Evolutionary conservation across 1,140 invertebrate genomes (phyloP).

Genomic region (Cydia amplana): DNA sequence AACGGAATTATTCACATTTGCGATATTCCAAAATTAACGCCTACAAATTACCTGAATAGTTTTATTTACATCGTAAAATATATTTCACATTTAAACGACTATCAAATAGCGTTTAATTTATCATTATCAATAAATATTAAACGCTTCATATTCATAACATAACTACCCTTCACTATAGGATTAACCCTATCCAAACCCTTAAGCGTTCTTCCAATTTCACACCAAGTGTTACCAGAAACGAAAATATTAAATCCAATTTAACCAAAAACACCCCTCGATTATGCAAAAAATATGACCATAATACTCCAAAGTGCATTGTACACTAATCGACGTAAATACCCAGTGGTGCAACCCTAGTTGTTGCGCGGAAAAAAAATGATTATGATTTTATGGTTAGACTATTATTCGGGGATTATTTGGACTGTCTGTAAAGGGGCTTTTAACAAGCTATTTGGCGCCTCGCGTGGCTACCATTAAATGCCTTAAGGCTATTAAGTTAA

Average conservation of each 20-base stretch:
- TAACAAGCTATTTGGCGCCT: conserved; percentile 76
- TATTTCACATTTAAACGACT: background rate
- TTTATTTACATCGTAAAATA: conserved; percentile 6
- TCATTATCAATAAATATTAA: background rate
- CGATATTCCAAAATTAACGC: background rate
- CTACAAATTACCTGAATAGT: background rate
- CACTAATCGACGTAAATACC: conserved; percentile 59
- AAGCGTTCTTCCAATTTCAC: conserved; percentile 74
- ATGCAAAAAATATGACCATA: conserved; percentile 76
- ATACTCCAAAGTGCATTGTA: conserved; percentile 69
- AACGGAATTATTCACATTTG: conserved; percentile 1
- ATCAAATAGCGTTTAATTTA: background rate
- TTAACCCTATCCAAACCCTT: conserved; percentile 72
- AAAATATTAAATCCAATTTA: conserved; percentile 79
- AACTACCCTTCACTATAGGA: conserved; percentile 39
- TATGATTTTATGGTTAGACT: conserved; percentile 77
- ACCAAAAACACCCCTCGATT: conserved; percentile 60
- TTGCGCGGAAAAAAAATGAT: conserved; percentile 64
- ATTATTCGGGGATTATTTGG: conserved; percentile 77
- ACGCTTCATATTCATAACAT: conserved; percentile 10
- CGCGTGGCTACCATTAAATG: conserved; percentile 42
- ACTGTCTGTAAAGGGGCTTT: conserved; percentile 68
- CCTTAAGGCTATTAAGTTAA: background rate
- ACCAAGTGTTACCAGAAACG: conserved; percentile 71
- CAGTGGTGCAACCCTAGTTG: conserved; percentile 57